These are phyloP conservation scores for Nannospalax galili DNA, from an alignment of 2,113 vertebrate genomes.

Conservation along the genomic window DNA sequence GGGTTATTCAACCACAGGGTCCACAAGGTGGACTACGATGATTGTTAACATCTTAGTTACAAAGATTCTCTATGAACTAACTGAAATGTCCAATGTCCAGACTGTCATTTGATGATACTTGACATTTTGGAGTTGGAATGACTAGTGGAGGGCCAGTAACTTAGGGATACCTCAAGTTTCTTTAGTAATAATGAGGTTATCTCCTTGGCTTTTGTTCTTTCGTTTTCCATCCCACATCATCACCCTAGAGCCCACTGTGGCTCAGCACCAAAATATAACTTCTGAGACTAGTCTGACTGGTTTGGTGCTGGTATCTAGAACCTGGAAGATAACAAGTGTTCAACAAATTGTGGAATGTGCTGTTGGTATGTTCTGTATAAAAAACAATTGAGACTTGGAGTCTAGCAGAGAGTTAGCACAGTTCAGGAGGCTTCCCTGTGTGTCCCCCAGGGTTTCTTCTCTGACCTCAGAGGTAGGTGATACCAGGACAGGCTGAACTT, in stretches of 20 bases:
- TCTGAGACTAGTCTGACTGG: not conserved
- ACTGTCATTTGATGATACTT: not conserved
- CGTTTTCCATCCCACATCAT: not conserved
- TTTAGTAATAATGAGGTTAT: not conserved
- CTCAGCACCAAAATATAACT: not conserved
- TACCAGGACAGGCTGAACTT: not conserved
- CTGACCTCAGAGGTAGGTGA: not conserved
- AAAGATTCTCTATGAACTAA: not conserved
- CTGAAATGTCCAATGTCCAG: not conserved
- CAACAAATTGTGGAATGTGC: not conserved
- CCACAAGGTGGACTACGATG: not conserved
- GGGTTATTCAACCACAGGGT: not conserved
- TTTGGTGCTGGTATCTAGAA: not conserved
- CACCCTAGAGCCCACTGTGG: rapidly evolving
- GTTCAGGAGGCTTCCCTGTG: not conserved
- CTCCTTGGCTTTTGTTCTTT: not conserved
- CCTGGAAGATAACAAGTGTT: not conserved
- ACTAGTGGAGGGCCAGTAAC: no score
- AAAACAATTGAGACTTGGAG: not conserved
- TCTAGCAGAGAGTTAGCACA: not conserved
- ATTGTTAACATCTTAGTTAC: not conserved
- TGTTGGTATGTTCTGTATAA: not conserved
- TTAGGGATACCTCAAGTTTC: not conserved
- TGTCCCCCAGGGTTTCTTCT: not conserved
- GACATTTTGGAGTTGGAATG: not conserved